Conservation (phyloP, 2,888 invertebrate species). For the Aleiodes alternator region DNA sequence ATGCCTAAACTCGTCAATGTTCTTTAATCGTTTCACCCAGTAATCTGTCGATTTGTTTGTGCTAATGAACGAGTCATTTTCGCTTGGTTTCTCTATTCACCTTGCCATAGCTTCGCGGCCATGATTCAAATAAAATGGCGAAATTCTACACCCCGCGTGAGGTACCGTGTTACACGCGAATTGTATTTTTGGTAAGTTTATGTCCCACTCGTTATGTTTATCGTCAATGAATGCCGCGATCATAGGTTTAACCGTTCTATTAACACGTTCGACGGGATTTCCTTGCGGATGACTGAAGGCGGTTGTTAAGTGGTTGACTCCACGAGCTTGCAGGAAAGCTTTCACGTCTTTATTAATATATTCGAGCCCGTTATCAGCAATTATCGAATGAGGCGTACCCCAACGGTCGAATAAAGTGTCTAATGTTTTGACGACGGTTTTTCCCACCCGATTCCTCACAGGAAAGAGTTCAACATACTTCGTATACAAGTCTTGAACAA, state of each 20-base stretch:
- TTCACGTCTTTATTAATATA: conserved; percentile 48
- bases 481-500: conserved; percentile 46
- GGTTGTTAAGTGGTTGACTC: conserved; percentile 41
- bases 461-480: conserved; percentile 46
- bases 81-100: neutral
- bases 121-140: conserved; percentile 44
- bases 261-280: conserved; percentile 50
- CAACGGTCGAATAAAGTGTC: conserved; percentile 38
- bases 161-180: conserved; percentile 43
- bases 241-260: conserved; percentile 42
- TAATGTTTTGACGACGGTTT: conserved; percentile 28
- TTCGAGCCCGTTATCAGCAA: conserved; percentile 50
- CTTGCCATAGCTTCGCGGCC: conserved; percentile 38
- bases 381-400: conserved; percentile 41
- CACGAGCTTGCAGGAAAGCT: conserved; percentile 36
- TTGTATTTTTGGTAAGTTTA: conserved; percentile 46
- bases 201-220: conserved; percentile 49
- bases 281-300: conserved; percentile 48
- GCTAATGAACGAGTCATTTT: no score
- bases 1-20: conserved; percentile 46
- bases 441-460: conserved; percentile 29
- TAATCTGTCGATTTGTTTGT: neutral
- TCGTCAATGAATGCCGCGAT: conserved; percentile 42
- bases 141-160: conserved; percentile 32
- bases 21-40: conserved; percentile 37